phyloP scores from a whole-genome alignment of 2,888 invertebrate species.

The Hipparchia sbordonii region DNA sequence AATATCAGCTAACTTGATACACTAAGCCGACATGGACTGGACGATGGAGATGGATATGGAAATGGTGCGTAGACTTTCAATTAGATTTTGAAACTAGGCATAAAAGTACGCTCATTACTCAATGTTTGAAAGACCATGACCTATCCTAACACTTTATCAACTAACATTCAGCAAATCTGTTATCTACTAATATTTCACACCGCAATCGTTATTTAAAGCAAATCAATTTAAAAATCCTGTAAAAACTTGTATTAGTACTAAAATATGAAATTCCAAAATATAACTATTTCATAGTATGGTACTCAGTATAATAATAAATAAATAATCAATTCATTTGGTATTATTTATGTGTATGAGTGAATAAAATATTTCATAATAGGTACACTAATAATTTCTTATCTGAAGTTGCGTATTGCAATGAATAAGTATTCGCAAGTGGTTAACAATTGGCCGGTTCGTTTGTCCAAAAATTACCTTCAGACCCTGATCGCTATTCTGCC shows the following conservation, averaged over 20 bases:
- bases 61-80: slow-evolving; percentile 69
- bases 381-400: slow-evolving; percentile 24
- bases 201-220: background rate
- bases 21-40: slow-evolving; percentile 76
- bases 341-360: background rate
- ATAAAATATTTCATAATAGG: slow-evolving; percentile 21
- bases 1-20: slow-evolving; percentile 65
- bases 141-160: slow-evolving; percentile 78
- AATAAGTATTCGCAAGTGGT: slow-evolving; percentile 43
- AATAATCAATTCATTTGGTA: background rate
- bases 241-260: background rate
- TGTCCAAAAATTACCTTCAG: slow-evolving; percentile 45
- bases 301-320: too few relatives aligned
- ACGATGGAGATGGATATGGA: slow-evolving; percentile 74
- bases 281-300: background rate
- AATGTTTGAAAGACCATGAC: slow-evolving; percentile 63
- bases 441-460: slow-evolving; percentile 43
- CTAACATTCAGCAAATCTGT: slow-evolving; percentile 28
- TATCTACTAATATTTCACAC: slow-evolving; percentile 11
- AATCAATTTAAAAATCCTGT: background rate
- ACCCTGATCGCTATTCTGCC: slow-evolving; percentile 41
- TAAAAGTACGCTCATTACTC: background rate
- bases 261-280: background rate
- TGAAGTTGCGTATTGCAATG: slow-evolving; percentile 31
- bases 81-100: slow-evolving; percentile 34